Evolutionary conservation across 2,888 invertebrate genomes (phyloP).

Genomic region (Eristalis tenax): DNA sequence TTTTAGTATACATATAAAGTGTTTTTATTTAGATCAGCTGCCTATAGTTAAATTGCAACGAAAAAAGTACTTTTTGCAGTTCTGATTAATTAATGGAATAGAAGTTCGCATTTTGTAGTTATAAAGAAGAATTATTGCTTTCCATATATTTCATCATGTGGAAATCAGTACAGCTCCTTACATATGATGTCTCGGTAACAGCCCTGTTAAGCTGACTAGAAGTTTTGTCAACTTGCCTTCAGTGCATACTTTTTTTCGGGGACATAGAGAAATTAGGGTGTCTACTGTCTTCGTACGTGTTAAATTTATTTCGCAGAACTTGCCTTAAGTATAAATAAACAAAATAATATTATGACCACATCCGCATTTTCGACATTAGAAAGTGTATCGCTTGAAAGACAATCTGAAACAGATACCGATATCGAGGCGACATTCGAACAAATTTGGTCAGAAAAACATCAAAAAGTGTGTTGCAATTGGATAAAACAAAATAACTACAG

Average conservation of each 20-base stretch:
- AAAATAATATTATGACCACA: slow-evolving; percentile 73
- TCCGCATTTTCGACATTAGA: slow-evolving; percentile 79
- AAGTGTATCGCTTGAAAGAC: slow-evolving; percentile 76
- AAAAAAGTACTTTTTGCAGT: too few species aligned
- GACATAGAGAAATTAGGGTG: not conserved
- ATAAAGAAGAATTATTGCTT: too few species aligned
- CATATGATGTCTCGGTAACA: too few species aligned
- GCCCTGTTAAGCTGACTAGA: not conserved
- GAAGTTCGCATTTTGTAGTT: too few species aligned
- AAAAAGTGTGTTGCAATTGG: slow-evolving; percentile 83
- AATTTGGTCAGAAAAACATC: slow-evolving; percentile 79
- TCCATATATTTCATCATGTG: too few species aligned
- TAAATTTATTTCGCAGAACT: not conserved
- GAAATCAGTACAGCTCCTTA: too few species aligned
- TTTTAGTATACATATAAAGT: too few species aligned
- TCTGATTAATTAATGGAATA: too few species aligned
- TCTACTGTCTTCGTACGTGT: not conserved
- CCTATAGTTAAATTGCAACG: too few species aligned
- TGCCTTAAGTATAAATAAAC: slow-evolving; percentile 57
- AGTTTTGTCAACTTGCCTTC: not conserved
- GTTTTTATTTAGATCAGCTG: too few species aligned
- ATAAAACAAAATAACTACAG: slow-evolving; percentile 85
- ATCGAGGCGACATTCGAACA: slow-evolving; percentile 74
- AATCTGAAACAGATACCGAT: slow-evolving; percentile 73
- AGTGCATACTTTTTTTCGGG: not conserved